A percentile compares a stretch with the other conserved stretches of the same genome.
These are phyloP conservation scores for Hirtodrosophila histrioides DNA, from an alignment of 2,888 invertebrate genomes.

Conservation along the genomic window DNA sequence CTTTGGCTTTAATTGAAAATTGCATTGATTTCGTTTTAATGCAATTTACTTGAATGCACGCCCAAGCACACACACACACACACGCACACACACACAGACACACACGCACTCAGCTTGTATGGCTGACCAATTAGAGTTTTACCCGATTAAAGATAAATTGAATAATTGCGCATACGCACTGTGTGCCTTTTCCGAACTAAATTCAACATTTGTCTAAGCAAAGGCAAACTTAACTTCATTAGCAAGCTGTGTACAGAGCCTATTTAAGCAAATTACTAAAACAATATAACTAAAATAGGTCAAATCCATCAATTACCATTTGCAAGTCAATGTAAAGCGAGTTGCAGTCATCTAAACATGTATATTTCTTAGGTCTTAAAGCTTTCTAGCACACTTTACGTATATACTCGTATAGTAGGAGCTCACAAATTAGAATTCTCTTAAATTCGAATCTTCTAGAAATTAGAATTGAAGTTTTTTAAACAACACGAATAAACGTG, in stretches of 20 bases:
- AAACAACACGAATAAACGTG: too few relatives aligned
- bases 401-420: too few relatives aligned
- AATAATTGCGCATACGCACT: constrained; percentile 61
- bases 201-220: constrained; percentile 7
- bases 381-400: too few relatives aligned
- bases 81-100: too few relatives aligned
- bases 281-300: constrained; percentile 3
- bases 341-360: neutral
- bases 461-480: too few relatives aligned
- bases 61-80: constrained; percentile 1
- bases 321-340: neutral
- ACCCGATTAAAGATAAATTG: constrained; percentile 55
- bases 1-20: constrained; percentile 71
- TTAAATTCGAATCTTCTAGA: too few relatives aligned
- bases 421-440: too few relatives aligned
- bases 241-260: neutral
- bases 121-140: constrained; percentile 28
- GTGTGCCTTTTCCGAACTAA: constrained; percentile 5
- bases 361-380: too few relatives aligned
- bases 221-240: neutral
- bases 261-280: neutral
- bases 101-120: constrained; percentile 2
- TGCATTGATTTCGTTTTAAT: constrained; percentile 71
- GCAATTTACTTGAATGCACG: constrained; percentile 61
- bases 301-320: neutral